Evolutionary conservation across 2,888 invertebrate species (phyloP).

Genomic region (Trissolcus japonicus): DNA sequence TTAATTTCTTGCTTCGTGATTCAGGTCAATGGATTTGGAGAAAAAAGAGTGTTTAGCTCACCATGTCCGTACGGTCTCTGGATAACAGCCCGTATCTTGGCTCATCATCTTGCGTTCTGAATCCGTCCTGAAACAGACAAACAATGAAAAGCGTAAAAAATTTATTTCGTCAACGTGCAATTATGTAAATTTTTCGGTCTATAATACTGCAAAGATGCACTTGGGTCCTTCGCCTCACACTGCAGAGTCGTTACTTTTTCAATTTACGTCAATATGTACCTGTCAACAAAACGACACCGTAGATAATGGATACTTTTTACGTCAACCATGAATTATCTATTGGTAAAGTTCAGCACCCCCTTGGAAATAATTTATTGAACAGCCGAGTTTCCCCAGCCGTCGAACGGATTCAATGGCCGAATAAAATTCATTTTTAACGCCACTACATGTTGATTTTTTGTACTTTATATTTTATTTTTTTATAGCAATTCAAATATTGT

Average conservation of each 20-base stretch:
- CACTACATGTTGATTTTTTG: constrained; percentile 26
- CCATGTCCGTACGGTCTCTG: constrained; percentile 74
- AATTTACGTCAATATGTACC: constrained; percentile 33
- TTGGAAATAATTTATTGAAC: constrained; percentile 44
- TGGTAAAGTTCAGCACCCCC: constrained; percentile 43
- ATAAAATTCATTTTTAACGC: constrained; percentile 51
- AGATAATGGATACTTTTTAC: constrained; percentile 43
- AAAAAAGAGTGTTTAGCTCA: constrained; percentile 61
- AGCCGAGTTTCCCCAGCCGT: constrained; percentile 38
- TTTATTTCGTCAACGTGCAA: neutral
- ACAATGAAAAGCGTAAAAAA: neutral
- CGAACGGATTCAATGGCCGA: constrained; percentile 46
- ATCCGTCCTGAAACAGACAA: constrained; percentile 70
- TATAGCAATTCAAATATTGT: neutral
- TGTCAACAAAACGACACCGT: constrained; percentile 38
- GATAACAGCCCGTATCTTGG: constrained; percentile 73
- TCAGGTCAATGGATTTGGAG: constrained; percentile 17
- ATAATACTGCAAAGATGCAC: constrained; percentile 1
- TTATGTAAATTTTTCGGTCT: constrained; percentile 27
- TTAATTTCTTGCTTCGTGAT: constrained; percentile 23
- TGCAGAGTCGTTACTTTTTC: neutral
- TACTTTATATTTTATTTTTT: neutral
- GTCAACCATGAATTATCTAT: constrained; percentile 50
- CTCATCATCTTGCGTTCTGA: constrained; percentile 75
- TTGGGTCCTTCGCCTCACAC: constrained; percentile 4